phyloP scores from a whole-genome alignment of 1,140 invertebrate genomes.

The Pseudachorutes palmiensis region DNA sequence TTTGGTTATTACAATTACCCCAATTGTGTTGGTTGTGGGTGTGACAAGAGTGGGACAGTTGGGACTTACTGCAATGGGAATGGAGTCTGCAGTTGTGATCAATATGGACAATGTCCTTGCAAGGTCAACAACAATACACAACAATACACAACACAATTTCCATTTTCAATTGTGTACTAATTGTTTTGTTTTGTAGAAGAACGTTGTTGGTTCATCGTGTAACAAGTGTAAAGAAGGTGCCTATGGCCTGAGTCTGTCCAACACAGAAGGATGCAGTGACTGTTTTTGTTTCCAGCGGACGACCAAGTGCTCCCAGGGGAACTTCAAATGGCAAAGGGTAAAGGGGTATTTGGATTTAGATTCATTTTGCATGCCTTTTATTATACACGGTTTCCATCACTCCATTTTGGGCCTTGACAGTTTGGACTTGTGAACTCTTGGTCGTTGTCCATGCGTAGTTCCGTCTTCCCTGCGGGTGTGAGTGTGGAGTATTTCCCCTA shows the following conservation, averaged over 20 bases:
- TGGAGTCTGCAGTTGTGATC: slow-evolving; percentile 54
- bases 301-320: slow-evolving; percentile 64
- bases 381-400: neutral
- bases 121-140: slow-evolving; percentile 50
- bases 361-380: slow-evolving; percentile 3
- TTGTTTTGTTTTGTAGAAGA: slow-evolving; percentile 48
- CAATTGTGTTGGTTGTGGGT: slow-evolving; percentile 71
- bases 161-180: neutral
- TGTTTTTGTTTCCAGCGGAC: slow-evolving; percentile 85
- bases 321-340: slow-evolving; percentile 64
- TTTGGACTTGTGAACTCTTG: slow-evolving; percentile 54
- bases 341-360: slow-evolving; percentile 8
- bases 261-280: slow-evolving; percentile 69
- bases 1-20: slow-evolving; percentile 84
- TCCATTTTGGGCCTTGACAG: slow-evolving; percentile 36
- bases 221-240: slow-evolving; percentile 72
- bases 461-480: neutral
- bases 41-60: slow-evolving; percentile 60
- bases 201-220: slow-evolving; percentile 72
- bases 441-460: slow-evolving; percentile 47
- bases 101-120: slow-evolving; percentile 75
- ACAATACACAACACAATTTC: slow-evolving; percentile 15
- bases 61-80: slow-evolving; percentile 50
- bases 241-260: slow-evolving; percentile 64
- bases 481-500: slow-evolving; percentile 41